Base-by-base conservation (phyloP, 2,113 vertebrate genomes). In the Etheostoma cragini region DNA sequence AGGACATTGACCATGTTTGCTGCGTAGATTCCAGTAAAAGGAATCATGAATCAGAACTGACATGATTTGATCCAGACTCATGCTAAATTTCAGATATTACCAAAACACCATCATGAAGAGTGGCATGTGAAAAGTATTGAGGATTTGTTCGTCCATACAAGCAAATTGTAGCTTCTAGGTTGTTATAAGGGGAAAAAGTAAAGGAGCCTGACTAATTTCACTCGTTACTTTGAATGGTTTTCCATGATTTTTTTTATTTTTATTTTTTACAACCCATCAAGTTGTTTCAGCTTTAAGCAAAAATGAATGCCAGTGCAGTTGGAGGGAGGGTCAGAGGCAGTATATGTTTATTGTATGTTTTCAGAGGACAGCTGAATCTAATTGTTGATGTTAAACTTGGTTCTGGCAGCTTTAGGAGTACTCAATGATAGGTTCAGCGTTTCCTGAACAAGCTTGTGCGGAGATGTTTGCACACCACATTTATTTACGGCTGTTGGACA, bases 401-500 rank as follows among this genome's bases (percentile, higher is more conserved):
- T 67, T 53, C 62, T 69, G 50, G 72, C 50, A 74, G 46, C 49
- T 77, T 71, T 7, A 60, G 50, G 35, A 66, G 54, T 3, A 11
- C 26, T 83, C 15, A 6, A 68, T 60, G 35, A 64, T 12, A 6
- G 66, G 14, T 50, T 56, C 61, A 74, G 80, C 42, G 19, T 86
- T 85, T 90, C 71, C 68, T 60, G 69, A 83, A 84, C 81, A 42
- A 78, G 82, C 50, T 77, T 21, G 24, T 6, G 22, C 68, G 1
- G 65, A 60, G 70, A 80, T 24, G 49, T 86, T 87, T 82, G 82
- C 77, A 5, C 63, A 63, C 47, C 42, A 0, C 56, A 66, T 72
- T 86, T 81, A 91, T 91, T 92, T 92, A 90, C 13, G 49, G 54
- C 85, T 0, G 50, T n/a, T 67, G 63, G 35, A 67, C 58, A 80